Base-by-base conservation (phyloP, 2,113 vertebrate species). In the Scartelaos histophorus region DNA sequence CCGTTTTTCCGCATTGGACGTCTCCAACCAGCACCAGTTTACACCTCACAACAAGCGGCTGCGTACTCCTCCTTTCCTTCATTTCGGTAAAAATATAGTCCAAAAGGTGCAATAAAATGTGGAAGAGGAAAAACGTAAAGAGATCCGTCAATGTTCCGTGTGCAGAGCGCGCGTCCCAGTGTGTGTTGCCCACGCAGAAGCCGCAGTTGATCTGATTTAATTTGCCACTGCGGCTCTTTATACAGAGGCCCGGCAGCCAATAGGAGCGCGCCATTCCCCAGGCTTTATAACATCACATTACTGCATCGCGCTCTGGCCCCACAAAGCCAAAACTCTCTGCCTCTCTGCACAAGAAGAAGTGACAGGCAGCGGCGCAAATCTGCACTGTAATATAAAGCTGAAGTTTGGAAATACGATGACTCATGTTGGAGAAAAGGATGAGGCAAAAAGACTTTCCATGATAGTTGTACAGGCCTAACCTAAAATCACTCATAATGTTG, bases 1-100 rank as follows among this genome's bases (percentile, higher is more conserved):
- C 97, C 22, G 97, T 98, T 93, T 98, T 98, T 87, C 97, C 97
- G 84, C 96, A 97, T 91, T 98, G 97, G 83, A 98, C 97, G 54
- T 97, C 96, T 60, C 97, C 97, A 51, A 98, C 96, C 71, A 98
- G 92, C 19, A 98, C 97, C 80, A 98, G 92, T 88, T 98, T 98
- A 85, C 97, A 98, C n/a, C 97, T 93, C 83, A 95, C 95, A 81
- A 97, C 95, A 22, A 94, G 90, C 7, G 96, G 95, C 89, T 96
- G 93, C 0, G 91, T 93, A 49, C 92, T 92, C 83, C 96, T 95
- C 89, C 96, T 94, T 74, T 98, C 97, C 91, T 96, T 96, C 97
- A 98, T 98, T 73, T 17, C 86, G 38, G n/a, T n/a, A n/a, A 17
- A 12, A 24, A 7, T 24, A 10, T 11, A 47, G 1, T 66, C 68